Conservation (phyloP, 2,113 vertebrate genomes). For the Hucho hucho region DNA sequence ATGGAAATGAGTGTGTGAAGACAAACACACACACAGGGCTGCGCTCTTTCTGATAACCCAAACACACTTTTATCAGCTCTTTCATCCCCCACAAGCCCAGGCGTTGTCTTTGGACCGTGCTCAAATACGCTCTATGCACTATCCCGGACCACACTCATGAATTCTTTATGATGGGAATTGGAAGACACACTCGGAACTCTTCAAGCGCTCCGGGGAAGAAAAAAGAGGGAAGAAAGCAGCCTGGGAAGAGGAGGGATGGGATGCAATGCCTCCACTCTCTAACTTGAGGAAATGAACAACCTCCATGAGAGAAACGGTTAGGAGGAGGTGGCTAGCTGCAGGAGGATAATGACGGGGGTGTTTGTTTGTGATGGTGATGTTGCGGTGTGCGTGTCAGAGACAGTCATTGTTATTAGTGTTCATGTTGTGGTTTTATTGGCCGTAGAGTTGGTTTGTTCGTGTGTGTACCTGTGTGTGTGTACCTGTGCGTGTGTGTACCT, state of each 20-base stretch:
- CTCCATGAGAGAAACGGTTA: slow-evolving; percentile 1
- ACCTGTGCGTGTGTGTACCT: no score
- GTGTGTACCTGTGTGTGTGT: not conserved
- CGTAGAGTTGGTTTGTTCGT: no score
- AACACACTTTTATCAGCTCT: slow-evolving; percentile 49
- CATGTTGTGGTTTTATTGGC: no score
- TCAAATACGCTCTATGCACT: slow-evolving; percentile 15
- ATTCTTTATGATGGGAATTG: slow-evolving; percentile 49
- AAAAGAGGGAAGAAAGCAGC: not conserved
- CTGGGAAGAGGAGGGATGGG: not conserved
- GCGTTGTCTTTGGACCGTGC: slow-evolving; percentile 30
- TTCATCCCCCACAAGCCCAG: slow-evolving; percentile 37
- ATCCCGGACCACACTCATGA: slow-evolving; percentile 34
- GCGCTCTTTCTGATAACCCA: slow-evolving; percentile 28
- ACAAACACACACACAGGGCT: not conserved
- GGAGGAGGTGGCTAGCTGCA: not conserved
- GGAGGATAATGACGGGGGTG: not conserved
- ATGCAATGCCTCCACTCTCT: not conserved
- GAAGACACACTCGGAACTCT: slow-evolving; percentile 12
- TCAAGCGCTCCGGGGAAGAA: slow-evolving; percentile 5
- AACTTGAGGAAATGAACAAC: slow-evolving; percentile 1
- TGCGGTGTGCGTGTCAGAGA: no score
- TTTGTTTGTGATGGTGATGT: no score
- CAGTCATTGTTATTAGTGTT: no score
- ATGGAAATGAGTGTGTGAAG: not conserved